Conservation (phyloP, 2,113 vertebrate species). For the Fulmarus glacialis region DNA sequence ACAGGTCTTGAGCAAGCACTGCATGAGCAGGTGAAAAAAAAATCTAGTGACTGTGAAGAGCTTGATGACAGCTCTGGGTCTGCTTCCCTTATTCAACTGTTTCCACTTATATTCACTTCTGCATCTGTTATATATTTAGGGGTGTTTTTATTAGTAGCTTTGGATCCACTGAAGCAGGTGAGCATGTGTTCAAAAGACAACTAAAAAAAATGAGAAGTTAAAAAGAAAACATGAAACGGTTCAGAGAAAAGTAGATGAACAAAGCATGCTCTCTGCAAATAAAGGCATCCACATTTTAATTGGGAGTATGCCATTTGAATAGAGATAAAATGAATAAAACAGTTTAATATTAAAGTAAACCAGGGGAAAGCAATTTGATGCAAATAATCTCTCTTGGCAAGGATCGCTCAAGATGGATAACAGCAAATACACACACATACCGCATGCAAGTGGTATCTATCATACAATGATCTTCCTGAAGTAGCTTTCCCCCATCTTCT, state of each 20-base stretch:
- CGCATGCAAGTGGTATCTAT: neutral
- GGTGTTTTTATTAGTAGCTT: slow-evolving; percentile 44
- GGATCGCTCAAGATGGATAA: neutral
- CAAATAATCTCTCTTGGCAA: neutral
- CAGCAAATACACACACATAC: neutral
- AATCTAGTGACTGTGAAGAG: slow-evolving; percentile 68
- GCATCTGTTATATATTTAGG: slow-evolving; percentile 66
- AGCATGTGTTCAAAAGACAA: slow-evolving; percentile 14
- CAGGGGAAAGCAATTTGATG: neutral
- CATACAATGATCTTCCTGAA: neutral
- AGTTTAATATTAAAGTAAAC: neutral
- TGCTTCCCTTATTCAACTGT: slow-evolving; percentile 56
- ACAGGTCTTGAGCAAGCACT: slow-evolving; percentile 1
- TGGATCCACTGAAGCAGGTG: slow-evolving; percentile 25
- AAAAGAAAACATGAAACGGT: neutral
- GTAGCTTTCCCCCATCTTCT: neutral
- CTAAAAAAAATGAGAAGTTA: neutral
- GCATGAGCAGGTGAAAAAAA: slow-evolving; percentile 63
- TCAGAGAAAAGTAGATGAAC: neutral
- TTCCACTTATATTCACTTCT: slow-evolving; percentile 70
- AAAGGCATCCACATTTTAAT: neutral
- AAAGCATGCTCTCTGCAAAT: neutral
- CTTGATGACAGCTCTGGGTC: slow-evolving; percentile 66
- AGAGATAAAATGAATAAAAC: neutral
- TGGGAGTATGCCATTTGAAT: neutral